Percentiles rank a stretch among this genome's conserved stretches.
Conservation (phyloP, 2,113 vertebrate genomes). For the Nothocercus julius region DNA sequence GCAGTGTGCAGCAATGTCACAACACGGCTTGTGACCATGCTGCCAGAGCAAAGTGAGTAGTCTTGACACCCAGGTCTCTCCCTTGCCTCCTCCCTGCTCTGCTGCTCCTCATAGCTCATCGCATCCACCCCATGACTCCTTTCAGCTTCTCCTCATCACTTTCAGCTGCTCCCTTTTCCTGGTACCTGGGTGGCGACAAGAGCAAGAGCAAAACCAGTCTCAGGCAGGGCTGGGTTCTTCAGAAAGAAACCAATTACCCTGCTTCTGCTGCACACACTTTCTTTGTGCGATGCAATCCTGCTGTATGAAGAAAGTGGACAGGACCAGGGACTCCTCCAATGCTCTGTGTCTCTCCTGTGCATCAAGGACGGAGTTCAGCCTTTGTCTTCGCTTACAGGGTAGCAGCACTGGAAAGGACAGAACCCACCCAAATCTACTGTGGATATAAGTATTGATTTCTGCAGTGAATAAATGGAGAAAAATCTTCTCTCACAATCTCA, state of each 20-base stretch:
- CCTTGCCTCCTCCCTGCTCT: background rate
- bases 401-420: background rate
- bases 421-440: background rate
- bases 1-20: background rate
- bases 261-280: background rate
- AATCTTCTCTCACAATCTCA: background rate
- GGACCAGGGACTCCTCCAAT: background rate
- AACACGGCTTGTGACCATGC: accelerated
- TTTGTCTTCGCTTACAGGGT: background rate
- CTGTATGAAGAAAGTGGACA: accelerated
- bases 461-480: background rate
- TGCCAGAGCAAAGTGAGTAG: background rate
- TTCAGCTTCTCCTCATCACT: background rate
- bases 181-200: background rate
- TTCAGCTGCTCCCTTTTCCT: background rate
- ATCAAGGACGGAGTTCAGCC: background rate
- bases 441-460: background rate
- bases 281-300: background rate
- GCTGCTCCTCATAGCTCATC: background rate
- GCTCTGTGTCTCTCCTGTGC: background rate
- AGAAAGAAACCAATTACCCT: background rate
- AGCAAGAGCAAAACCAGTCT: too few species aligned
- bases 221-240: too few species aligned
- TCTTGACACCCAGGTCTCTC: background rate
- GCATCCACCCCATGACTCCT: background rate